Conservation (phyloP, 2,797 vertebrate species). For the Psittacula echo region DNA sequence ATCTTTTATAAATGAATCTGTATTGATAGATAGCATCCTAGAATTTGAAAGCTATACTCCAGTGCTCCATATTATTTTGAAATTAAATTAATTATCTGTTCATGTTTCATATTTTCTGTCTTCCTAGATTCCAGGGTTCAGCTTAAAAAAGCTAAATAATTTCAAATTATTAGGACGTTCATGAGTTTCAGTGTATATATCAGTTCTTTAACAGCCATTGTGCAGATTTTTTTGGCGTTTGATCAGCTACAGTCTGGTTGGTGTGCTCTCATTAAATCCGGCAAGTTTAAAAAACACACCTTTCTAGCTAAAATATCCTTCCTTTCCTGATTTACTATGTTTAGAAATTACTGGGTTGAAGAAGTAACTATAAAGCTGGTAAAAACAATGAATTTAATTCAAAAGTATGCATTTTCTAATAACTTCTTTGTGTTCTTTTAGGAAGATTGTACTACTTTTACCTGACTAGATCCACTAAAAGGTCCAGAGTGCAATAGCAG, state of each 20-base stretch:
- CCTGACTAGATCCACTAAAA: background rate
- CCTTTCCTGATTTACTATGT: background rate
- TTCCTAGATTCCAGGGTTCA: background rate
- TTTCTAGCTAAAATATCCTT: background rate
- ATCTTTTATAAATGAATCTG: background rate
- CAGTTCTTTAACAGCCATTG: background rate
- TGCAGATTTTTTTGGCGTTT: background rate
- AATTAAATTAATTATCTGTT: background rate
- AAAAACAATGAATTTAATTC: background rate
- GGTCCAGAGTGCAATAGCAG: background rate
- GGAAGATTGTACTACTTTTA: background rate
- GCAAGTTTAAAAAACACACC: background rate
- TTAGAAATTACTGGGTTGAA: background rate
- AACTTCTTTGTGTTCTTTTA: background rate
- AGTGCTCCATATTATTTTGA: background rate
- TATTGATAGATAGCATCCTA: background rate
- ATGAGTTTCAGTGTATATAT: background rate
- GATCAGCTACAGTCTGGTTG: background rate
- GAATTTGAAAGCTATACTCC: background rate
- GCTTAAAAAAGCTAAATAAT: background rate
- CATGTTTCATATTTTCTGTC: background rate
- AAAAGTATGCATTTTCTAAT: background rate
- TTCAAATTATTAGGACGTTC: background rate
- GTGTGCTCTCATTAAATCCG: background rate
- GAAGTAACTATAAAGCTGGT: background rate